Conservation (phyloP, 2,888 invertebrate genomes). For the Dasypolia templi region DNA sequence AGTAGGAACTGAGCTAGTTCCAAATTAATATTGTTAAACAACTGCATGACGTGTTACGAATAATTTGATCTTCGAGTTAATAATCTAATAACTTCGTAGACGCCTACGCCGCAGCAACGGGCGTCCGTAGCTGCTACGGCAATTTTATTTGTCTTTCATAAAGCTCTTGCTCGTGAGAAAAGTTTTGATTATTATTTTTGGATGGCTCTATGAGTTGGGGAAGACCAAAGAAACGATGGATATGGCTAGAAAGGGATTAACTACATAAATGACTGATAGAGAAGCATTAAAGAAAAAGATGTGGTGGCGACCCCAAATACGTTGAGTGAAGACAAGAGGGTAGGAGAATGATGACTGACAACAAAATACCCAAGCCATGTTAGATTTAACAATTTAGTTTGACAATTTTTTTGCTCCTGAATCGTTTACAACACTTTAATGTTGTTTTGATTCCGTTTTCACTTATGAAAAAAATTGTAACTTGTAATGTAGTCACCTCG, state of each 20-base stretch:
- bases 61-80: neutral
- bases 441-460: slow-evolving; percentile 37
- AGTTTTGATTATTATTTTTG: neutral
- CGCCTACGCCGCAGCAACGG: slow-evolving; percentile 16
- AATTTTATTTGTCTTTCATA: neutral
- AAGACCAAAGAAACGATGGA: neutral
- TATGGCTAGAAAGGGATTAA: neutral
- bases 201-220: neutral
- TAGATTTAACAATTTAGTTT: neutral
- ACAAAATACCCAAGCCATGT: neutral
- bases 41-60: neutral
- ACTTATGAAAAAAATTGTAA: slow-evolving; percentile 13
- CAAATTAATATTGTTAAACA: neutral
- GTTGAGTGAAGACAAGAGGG: neutral
- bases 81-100: neutral
- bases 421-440: slow-evolving; percentile 19
- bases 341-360: neutral
- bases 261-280: neutral
- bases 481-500: neutral
- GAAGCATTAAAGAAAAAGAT: neutral
- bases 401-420: slow-evolving; percentile 5
- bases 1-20: neutral
- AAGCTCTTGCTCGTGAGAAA: neutral
- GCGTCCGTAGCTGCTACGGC: slow-evolving; percentile 2
- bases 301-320: neutral